Percentiles rank a stretch among this genome's conserved stretches.
Evolutionary conservation across 2,113 vertebrate genomes (phyloP).

Genomic region (Rutilus rutilus): DNA sequence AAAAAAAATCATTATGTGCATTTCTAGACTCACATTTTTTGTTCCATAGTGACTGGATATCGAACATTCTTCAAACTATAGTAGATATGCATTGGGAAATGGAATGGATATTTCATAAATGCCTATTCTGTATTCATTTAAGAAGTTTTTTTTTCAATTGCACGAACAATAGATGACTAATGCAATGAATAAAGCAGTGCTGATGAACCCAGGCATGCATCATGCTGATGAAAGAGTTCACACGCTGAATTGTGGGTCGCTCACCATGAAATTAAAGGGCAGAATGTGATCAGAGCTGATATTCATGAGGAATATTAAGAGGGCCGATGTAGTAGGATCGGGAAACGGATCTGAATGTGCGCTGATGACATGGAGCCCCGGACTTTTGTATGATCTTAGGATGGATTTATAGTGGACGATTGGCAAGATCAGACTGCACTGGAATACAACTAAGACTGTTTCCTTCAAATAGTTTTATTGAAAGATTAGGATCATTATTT

Average conservation of each 20-base stretch:
- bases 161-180: conserved; percentile 6
- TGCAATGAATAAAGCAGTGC: conserved; percentile 23
- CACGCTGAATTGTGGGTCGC: conserved; percentile 20
- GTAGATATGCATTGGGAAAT: neutral
- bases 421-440: neutral
- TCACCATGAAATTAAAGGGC: conserved; percentile 44
- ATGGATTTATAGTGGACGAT: neutral
- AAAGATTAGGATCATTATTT: neutral
- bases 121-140: neutral
- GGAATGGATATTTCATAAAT: neutral
- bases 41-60: neutral
- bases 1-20: neutral
- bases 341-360: neutral
- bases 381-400: neutral
- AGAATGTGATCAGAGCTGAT: conserved; percentile 30
- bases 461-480: neutral
- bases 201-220: conserved; percentile 33
- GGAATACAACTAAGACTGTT: neutral
- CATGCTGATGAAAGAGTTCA: conserved; percentile 30
- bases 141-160: neutral
- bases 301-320: conserved; percentile 39
- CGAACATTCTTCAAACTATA: neutral
- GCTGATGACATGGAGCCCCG: neutral
- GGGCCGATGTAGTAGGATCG: neutral
- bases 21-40: neutral